Percentiles rank a stretch among this genome's conserved stretches.
Evolutionary conservation across 1,140 invertebrate genomes (phyloP).

Genomic region (Drosophila sechellia): DNA sequence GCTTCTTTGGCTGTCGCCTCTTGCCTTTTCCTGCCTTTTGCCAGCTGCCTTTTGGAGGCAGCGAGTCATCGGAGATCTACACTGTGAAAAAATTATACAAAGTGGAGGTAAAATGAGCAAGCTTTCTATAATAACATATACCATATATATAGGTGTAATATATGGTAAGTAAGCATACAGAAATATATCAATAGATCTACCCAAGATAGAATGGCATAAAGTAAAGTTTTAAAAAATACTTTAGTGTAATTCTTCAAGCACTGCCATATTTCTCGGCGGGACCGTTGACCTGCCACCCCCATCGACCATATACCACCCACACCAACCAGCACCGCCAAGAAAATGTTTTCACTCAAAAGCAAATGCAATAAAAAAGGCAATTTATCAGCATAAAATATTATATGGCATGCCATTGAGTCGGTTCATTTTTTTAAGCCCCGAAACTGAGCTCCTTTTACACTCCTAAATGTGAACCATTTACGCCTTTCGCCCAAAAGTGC

Average conservation of each 20-base stretch:
- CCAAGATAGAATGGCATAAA: no score
- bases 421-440: constrained; percentile 30
- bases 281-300: constrained; percentile 64
- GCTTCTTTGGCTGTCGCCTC: constrained; percentile 44
- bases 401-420: constrained; percentile 80
- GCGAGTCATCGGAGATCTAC: constrained; percentile 20
- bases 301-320: constrained; percentile 6
- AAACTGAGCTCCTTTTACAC: constrained; percentile 15
- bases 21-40: constrained; percentile 1
- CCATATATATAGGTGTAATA: no score
- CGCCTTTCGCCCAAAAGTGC: constrained; percentile 25
- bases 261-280: constrained; percentile 64
- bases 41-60: constrained; percentile 35
- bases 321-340: constrained; percentile 46
- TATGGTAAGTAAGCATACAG: no score
- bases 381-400: constrained; percentile 84
- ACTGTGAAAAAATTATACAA: background rate
- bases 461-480: constrained; percentile 60
- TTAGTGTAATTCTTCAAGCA: constrained; percentile 10
- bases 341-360: constrained; percentile 83
- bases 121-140: background rate
- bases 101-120: background rate
- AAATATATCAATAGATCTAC: no score
- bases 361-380: constrained; percentile 83
- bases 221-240: no score